Conservation (phyloP, 1,140 invertebrate species). For the Drosophila arizonae region DNA sequence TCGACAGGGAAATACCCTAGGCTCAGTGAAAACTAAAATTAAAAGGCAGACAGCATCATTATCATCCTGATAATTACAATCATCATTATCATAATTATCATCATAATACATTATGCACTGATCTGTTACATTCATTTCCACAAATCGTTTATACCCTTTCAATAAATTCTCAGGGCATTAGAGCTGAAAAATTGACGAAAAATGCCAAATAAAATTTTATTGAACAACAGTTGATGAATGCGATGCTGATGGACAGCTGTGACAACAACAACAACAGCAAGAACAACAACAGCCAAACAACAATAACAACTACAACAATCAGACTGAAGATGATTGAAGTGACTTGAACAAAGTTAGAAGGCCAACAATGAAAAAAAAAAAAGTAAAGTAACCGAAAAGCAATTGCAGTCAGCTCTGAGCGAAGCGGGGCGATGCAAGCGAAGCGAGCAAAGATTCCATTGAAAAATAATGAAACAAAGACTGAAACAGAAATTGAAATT, state of each 20-base stretch:
- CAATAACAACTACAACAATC: constrained; percentile 1
- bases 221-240: constrained; percentile 15
- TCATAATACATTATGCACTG: background rate
- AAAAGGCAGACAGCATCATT: too few species aligned
- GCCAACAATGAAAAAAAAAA: constrained; percentile 1
- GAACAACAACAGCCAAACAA: constrained; percentile 6
- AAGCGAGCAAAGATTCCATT: constrained; percentile 18
- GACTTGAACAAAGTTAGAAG: constrained; percentile 28
- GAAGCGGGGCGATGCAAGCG: background rate
- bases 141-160: background rate
- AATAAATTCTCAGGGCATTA: background rate
- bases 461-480: constrained; percentile 20
- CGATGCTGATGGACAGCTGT: constrained; percentile 5
- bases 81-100: background rate
- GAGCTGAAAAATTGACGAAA: constrained; percentile 8
- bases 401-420: background rate
- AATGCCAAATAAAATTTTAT: constrained; percentile 21
- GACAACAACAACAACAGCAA: constrained; percentile 8
- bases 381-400: constrained; percentile 3
- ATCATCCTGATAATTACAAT: too few species aligned
- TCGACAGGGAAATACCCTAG: background rate
- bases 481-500: constrained; percentile 27
- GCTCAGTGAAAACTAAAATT: background rate
- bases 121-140: background rate
- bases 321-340: constrained; percentile 19